Conservation (phyloP, 2,113 vertebrate species). For the Bufo bufo region DNA sequence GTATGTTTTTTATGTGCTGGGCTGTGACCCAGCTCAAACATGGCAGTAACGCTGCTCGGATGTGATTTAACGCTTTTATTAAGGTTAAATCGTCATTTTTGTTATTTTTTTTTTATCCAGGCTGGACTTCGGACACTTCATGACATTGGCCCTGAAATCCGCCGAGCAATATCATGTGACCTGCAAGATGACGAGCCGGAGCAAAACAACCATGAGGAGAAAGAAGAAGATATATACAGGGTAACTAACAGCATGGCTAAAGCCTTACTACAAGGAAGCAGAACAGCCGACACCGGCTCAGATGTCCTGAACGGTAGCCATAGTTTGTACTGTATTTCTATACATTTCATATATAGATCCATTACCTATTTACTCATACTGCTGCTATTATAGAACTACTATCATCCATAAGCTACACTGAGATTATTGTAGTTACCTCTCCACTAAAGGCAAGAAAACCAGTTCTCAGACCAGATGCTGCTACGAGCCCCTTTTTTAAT, state of each 20-base stretch:
- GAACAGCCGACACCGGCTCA: background rate
- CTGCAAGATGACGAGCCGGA: slow-evolving; percentile 98
- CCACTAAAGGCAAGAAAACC: no score
- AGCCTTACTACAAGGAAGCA: background rate
- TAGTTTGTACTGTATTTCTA: background rate
- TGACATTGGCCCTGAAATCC: slow-evolving; percentile 99
- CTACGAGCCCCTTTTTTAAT: no score
- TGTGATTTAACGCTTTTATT: background rate
- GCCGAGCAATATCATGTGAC: slow-evolving; percentile 98
- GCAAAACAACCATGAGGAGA: slow-evolving; percentile 92
- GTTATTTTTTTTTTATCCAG: slow-evolving; percentile 88
- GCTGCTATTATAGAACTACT: no score
- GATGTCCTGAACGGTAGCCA: background rate
- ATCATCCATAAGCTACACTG: no score
- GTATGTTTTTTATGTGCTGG: no score
- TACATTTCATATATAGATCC: no score
- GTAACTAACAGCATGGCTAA: slow-evolving; percentile 75
- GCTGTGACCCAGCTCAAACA: background rate
- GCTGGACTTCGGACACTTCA: slow-evolving; percentile 98
- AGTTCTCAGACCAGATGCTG: no score
- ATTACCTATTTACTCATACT: no score
- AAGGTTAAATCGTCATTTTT: background rate
- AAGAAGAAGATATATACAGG: slow-evolving; percentile 94
- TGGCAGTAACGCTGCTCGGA: no score
- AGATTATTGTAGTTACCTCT: no score